These are phyloP conservation scores for Onchidella celtica DNA, from an alignment of 2,888 invertebrate species.

Conservation along the genomic window DNA sequence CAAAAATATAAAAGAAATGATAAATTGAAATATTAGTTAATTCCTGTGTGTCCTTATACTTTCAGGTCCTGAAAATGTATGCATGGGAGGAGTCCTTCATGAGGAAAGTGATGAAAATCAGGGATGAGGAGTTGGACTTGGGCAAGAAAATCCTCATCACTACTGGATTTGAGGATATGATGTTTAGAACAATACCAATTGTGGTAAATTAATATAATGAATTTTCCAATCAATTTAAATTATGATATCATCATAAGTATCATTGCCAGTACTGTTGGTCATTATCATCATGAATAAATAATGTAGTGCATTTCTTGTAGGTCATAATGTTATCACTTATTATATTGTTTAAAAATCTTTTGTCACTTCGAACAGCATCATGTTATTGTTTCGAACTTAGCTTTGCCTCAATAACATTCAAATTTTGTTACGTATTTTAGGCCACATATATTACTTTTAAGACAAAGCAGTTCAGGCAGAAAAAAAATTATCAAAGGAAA, in stretches of 20 bases:
- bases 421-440: too few species aligned
- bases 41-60: background rate
- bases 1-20: too few species aligned
- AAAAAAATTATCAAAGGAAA: too few species aligned
- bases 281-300: background rate
- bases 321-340: too few species aligned
- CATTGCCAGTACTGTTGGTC: background rate
- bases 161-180: background rate
- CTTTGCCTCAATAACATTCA: too few species aligned
- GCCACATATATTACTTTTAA: too few species aligned
- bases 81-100: slow-evolving; percentile 53
- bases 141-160: slow-evolving; percentile 10
- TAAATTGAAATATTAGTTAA: too few species aligned
- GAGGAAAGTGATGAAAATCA: slow-evolving; percentile 37
- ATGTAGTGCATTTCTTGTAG: too few species aligned
- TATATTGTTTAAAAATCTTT: too few species aligned
- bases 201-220: background rate
- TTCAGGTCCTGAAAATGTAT: slow-evolving; percentile 51
- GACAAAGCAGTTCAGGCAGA: too few species aligned
- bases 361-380: too few species aligned
- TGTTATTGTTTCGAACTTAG: too few species aligned
- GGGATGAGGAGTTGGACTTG: slow-evolving; percentile 38
- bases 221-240: background rate
- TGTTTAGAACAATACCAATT: slow-evolving; percentile 30
- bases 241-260: background rate